phyloP scores from a whole-genome alignment of 2,888 invertebrate genomes.

The Sicus ferrugineus region DNA sequence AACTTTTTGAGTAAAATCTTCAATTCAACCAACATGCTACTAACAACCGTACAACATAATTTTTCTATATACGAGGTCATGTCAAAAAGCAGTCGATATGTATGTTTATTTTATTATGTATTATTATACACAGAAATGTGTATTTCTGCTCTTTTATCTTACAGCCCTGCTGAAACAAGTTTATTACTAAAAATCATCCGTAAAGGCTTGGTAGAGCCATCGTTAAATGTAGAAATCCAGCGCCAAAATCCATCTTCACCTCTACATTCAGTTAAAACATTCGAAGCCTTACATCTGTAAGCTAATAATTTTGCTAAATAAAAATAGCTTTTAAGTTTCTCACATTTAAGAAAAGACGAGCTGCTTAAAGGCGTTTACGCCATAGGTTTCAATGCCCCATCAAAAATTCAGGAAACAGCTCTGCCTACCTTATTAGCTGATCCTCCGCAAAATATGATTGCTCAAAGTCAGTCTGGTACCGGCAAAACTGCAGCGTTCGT shows the following conservation, averaged over 20 bases:
- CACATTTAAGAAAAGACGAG: slow-evolving; percentile 76
- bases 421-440: slow-evolving; percentile 92
- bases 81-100: background rate
- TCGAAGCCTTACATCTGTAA: slow-evolving; percentile 84
- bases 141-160: slow-evolving; percentile 26
- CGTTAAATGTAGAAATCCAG: slow-evolving; percentile 87
- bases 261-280: slow-evolving; percentile 89
- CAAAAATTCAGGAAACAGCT: slow-evolving; percentile 97
- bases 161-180: slow-evolving; percentile 81
- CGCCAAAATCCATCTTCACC: slow-evolving; percentile 93
- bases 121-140: too few relatives aligned
- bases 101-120: too few relatives aligned
- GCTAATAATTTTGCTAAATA: too few relatives aligned
- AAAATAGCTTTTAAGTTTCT: background rate
- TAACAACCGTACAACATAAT: background rate
- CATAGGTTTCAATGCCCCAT: slow-evolving; percentile 99
- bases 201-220: slow-evolving; percentile 86
- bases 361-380: slow-evolving; percentile 91
- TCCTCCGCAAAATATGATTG: slow-evolving; percentile 98
- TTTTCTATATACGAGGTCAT: too few relatives aligned
- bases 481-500: slow-evolving; percentile 99
- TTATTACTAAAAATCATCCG: slow-evolving; percentile 89
- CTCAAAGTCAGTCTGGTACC: slow-evolving; percentile 98
- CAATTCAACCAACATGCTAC: background rate
- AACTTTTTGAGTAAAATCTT: too few relatives aligned